phyloP scores from a whole-genome alignment of 30 jellyfish, hydroid and myxozoan species.

The Chrysaora quinquecirrha region DNA sequence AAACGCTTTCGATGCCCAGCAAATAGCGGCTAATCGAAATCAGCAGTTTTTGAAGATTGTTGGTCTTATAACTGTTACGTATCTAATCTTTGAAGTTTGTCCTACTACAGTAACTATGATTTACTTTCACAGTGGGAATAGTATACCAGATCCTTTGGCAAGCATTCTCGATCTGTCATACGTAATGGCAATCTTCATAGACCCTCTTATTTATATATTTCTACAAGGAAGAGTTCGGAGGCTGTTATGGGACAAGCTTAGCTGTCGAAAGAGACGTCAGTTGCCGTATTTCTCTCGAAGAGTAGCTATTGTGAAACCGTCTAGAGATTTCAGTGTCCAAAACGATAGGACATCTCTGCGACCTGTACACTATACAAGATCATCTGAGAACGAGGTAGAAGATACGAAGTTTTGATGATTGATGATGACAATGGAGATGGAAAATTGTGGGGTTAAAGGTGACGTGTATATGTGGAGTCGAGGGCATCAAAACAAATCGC shows the following conservation, averaged over 20 bases:
- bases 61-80: constrained; percentile 37
- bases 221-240: constrained; percentile 49
- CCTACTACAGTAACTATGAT: constrained; percentile 19
- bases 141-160: constrained; percentile 20
- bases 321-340: no score
- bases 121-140: neutral
- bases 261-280: neutral
- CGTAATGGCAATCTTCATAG: constrained; percentile 23
- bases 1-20: constrained; percentile 1
- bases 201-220: constrained; percentile 51
- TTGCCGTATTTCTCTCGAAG: neutral
- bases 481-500: no score
- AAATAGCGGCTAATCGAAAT: neutral
- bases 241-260: neutral
- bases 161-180: constrained; percentile 7
- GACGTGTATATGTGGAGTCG: no score
- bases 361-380: no score
- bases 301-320: no score
- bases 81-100: constrained; percentile 39
- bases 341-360: no score
- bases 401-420: neutral
- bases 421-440: no score
- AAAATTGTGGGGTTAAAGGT: no score
- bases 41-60: constrained; percentile 36
- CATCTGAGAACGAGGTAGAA: neutral